Evolutionary conservation across 2,113 vertebrate species (phyloP).

Genomic region (Podocnemis expansa): DNA sequence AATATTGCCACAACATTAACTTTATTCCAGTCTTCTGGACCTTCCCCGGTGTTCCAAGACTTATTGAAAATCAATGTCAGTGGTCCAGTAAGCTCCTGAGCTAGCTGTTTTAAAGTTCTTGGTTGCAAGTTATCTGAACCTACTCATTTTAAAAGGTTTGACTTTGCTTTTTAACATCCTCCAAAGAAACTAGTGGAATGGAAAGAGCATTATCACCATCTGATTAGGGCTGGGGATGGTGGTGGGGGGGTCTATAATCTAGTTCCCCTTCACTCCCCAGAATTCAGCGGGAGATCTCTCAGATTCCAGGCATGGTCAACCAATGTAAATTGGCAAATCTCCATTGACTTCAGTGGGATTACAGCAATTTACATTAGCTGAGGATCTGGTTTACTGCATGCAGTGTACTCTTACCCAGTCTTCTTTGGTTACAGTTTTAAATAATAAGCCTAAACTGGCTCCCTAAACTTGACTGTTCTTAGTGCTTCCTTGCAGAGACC

Average conservation of each 20-base stretch:
- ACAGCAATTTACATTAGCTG: not conserved
- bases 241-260: not conserved
- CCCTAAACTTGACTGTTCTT: fast-evolving
- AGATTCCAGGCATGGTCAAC: fast-evolving
- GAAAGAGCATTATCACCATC: not conserved
- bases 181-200: not conserved
- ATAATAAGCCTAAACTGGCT: not conserved
- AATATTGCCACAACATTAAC: not conserved
- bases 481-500: not conserved
- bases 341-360: not conserved
- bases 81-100: not conserved
- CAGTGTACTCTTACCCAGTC: not conserved
- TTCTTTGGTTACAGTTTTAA: not conserved
- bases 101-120: not conserved
- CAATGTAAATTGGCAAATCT: fast-evolving
- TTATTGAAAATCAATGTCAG: not conserved
- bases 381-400: fast-evolving
- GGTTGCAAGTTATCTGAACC: not conserved
- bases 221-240: too few relatives aligned
- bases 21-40: not conserved
- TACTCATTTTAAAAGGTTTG: not conserved
- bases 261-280: not conserved
- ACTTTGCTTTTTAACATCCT: not conserved
- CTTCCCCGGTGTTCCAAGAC: not conserved
- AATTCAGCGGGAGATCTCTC: not conserved